Evolutionary conservation across 2,797 vertebrate genomes (phyloP).

Genomic region (Pseudomugil tenellus): DNA sequence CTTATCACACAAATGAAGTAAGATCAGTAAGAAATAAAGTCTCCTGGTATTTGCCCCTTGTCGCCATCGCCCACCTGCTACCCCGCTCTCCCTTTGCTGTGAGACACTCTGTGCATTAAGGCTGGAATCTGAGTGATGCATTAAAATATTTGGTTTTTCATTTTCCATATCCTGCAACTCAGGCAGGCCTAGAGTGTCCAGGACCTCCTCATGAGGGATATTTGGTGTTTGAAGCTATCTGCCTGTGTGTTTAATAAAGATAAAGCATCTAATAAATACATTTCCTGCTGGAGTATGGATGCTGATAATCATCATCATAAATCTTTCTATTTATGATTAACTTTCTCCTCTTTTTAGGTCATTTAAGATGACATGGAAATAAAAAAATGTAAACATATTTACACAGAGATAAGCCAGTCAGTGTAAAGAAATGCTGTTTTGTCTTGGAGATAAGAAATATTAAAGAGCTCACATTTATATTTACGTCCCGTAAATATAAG

Average conservation of each 20-base stretch:
- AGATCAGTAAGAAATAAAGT: conserved; percentile 48
- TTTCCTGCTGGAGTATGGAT: conserved; percentile 19
- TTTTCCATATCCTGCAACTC: conserved; percentile 37
- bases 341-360: background rate
- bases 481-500: background rate
- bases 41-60: conserved; percentile 59
- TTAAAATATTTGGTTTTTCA: conserved; percentile 36
- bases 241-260: conserved; percentile 26
- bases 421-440: background rate
- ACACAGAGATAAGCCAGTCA: no score
- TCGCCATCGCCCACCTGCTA: conserved; percentile 52
- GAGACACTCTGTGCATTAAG: conserved; percentile 45
- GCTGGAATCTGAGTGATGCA: conserved; percentile 53
- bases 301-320: conserved; percentile 30
- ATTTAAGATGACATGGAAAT: background rate
- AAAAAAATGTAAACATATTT: background rate
- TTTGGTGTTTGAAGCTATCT: conserved; percentile 74
- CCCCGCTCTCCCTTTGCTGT: conserved; percentile 47
- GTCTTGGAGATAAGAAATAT: background rate
- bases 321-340: background rate
- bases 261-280: background rate
- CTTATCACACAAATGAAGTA: conserved; percentile 54
- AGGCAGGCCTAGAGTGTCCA: conserved; percentile 54
- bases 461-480: background rate
- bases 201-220: conserved; percentile 66